phyloP scores from a whole-genome alignment of 2,113 vertebrate species.

The Strigops habroptila region DNA sequence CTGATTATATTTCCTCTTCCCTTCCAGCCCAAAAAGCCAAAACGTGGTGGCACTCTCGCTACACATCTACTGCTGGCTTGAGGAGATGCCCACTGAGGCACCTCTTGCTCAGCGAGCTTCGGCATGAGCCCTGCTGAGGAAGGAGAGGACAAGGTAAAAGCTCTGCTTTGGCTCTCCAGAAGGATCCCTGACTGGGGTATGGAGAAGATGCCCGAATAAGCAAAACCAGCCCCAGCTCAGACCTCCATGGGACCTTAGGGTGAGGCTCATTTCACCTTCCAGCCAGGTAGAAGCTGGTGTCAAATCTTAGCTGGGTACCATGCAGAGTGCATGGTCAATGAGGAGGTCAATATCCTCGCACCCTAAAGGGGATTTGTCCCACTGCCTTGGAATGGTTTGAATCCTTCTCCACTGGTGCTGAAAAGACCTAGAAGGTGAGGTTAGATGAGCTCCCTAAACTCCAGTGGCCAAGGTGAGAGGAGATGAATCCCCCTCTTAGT shows the following conservation, averaged over 20 bases:
- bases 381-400: background rate
- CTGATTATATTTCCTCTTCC: background rate
- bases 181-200: background rate
- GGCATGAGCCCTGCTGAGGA: background rate
- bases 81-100: background rate
- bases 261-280: background rate
- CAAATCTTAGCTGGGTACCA: background rate
- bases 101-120: background rate
- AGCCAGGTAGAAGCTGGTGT: background rate
- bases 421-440: background rate
- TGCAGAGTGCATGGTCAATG: background rate
- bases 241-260: background rate
- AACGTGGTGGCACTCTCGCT: background rate
- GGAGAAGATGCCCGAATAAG: background rate
- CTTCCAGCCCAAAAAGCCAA: background rate
- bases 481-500: background rate
- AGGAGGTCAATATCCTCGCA: background rate
- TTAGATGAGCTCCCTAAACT: background rate
- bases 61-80: background rate
- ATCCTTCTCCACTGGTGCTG: background rate
- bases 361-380: background rate
- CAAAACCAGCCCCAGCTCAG: background rate
- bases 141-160: background rate
- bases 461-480: background rate
- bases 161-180: background rate